These are phyloP conservation scores for Chroicocephalus ridibundus DNA, from an alignment of 2,113 vertebrate species.

Conservation along the genomic window DNA sequence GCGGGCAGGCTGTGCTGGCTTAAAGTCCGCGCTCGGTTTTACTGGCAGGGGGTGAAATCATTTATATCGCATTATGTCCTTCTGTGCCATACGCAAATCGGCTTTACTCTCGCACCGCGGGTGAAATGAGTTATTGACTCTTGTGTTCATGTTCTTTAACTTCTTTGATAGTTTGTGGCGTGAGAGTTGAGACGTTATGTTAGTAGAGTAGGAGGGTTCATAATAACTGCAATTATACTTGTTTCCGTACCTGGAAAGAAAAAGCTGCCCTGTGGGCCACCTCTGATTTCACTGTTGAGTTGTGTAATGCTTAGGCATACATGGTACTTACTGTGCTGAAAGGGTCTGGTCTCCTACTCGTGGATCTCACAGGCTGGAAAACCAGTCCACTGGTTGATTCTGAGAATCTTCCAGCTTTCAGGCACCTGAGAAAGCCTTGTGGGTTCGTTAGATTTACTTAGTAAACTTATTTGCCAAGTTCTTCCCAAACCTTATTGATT, in stretches of 20 bases:
- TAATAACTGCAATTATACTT: neutral
- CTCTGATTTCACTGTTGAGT: neutral
- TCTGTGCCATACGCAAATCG: neutral
- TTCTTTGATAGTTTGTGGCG: neutral
- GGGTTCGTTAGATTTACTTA: neutral
- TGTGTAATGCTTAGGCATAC: neutral
- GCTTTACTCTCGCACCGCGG: rapidly evolving
- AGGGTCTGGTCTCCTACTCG: neutral
- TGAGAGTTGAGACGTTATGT: neutral
- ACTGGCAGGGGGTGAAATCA: neutral
- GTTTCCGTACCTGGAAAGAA: neutral
- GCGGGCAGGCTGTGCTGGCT: neutral
- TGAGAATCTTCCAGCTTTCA: neutral
- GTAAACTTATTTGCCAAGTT: neutral
- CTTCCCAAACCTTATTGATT: neutral
- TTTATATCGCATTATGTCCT: neutral
- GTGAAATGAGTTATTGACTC: neutral
- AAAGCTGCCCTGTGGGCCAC: neutral
- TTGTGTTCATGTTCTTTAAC: neutral
- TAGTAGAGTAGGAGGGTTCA: neutral
- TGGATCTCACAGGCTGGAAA: neutral
- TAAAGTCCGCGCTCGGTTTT: neutral
- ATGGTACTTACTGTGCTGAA: neutral
- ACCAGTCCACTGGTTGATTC: neutral
- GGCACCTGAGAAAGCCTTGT: neutral